Evolutionary conservation across 2,888 invertebrate species (phyloP).

Genomic region (Andrena praecox): DNA sequence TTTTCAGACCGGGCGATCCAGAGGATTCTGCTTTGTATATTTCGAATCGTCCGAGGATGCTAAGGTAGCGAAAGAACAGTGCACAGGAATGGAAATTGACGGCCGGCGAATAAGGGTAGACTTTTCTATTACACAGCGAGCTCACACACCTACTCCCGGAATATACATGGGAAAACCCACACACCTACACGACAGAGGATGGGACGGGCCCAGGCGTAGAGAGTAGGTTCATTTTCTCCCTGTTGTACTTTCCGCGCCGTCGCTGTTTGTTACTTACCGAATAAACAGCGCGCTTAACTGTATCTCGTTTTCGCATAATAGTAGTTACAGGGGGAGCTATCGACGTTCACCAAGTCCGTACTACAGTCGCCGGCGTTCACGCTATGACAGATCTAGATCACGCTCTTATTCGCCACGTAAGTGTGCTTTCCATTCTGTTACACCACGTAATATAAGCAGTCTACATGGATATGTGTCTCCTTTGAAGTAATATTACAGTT

Average conservation of each 20-base stretch:
- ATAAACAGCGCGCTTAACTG: background rate
- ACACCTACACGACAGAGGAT: conserved; percentile 75
- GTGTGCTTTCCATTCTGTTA: conserved; percentile 82
- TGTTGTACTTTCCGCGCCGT: background rate
- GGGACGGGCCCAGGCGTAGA: conserved; percentile 84
- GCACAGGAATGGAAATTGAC: conserved; percentile 97
- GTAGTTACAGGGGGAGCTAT: conserved; percentile 86
- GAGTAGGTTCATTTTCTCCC: conserved; percentile 86
- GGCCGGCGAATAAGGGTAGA: conserved; percentile 97
- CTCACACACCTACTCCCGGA: conserved; percentile 98
- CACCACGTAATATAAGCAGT: conserved; percentile 75
- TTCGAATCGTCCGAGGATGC: conserved; percentile 95
- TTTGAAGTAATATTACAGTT: conserved; percentile 48
- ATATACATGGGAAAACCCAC: conserved; percentile 98
- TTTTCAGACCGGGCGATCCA: conserved; percentile 93
- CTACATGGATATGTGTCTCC: conserved; percentile 77
- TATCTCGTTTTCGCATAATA: conserved; percentile 74
- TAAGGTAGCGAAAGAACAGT: conserved; percentile 96
- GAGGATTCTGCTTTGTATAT: conserved; percentile 99
- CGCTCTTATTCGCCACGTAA: conserved; percentile 93
- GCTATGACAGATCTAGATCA: conserved; percentile 91
- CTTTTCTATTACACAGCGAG: conserved; percentile 97
- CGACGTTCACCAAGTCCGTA: conserved; percentile 91
- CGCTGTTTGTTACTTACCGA: background rate
- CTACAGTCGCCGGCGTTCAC: conserved; percentile 88